Conservation (phyloP, 1,140 invertebrate species). For the Ceratina calcarata region DNA sequence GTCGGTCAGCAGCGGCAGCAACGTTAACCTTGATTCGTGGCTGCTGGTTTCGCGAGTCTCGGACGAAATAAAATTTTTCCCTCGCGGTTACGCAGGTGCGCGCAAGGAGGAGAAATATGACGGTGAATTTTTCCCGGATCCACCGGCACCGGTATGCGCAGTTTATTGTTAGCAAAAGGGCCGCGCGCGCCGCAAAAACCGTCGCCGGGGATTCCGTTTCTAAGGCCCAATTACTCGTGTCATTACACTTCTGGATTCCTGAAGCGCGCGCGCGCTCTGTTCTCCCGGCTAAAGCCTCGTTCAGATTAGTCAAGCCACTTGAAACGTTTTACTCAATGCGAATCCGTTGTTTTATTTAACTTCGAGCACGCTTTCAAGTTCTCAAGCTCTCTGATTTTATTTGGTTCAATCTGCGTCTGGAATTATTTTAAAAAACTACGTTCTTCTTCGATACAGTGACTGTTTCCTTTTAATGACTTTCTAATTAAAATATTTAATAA, state of each 20-base stretch:
- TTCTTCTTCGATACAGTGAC: too few species aligned
- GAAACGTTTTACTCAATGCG: too few species aligned
- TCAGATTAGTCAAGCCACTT: too few species aligned
- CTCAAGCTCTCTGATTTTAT: too few species aligned
- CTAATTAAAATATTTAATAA: too few species aligned
- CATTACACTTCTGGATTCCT: constrained; percentile 67
- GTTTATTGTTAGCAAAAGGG: constrained; percentile 65
- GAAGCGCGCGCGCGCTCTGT: constrained; percentile 47
- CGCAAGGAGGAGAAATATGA: constrained; percentile 40
- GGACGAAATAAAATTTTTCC: constrained; percentile 13
- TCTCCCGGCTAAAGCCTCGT: too few species aligned
- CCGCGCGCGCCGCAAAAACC: constrained; percentile 55
- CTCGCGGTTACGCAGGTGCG: neutral
- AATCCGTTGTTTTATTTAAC: too few species aligned
- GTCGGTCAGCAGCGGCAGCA: neutral
- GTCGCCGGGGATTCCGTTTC: constrained; percentile 59
- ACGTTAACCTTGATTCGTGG: neutral
- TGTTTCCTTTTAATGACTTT: too few species aligned
- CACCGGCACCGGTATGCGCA: constrained; percentile 47
- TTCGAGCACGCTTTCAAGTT: too few species aligned
- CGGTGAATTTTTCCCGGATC: constrained; percentile 42
- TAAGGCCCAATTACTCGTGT: constrained; percentile 68
- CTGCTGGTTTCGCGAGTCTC: neutral
- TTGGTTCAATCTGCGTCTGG: too few species aligned
- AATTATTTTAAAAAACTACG: too few species aligned